Base-by-base conservation (phyloP, 2,113 vertebrate genomes). In the Opisthocomus hoazin region DNA sequence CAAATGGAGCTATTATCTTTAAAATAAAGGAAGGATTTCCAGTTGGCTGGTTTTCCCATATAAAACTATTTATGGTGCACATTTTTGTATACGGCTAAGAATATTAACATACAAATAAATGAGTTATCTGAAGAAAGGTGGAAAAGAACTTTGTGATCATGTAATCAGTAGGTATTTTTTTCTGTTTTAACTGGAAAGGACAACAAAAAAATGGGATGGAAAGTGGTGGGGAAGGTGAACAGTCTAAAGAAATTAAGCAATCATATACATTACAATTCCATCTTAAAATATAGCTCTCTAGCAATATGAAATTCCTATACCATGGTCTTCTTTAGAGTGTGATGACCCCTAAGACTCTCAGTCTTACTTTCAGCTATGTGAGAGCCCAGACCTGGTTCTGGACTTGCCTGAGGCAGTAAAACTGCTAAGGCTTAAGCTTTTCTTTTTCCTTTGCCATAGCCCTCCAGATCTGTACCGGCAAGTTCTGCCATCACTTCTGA, bases 1-100 rank as follows among this genome's bases (percentile, higher is more conserved):
- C 87, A 84, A 95, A 94, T 79, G 53, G 32, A 96, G 64, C 48
- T 57, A 95, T 97, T 97, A 97, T 96, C 94, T 97, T 96, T 93
- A 80, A 93, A 97, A 97, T 97, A 95, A 97, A 97, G 95, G 91
- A 97, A 98, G 93, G 84, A 96, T 97, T 98, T 98, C 95, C 95
- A 97, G 89, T 97, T 96, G 93, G 96, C 86, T 97, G 90, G 29
- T 94, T 97, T 96, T 97, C 85, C 75, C 69, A 88, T 90, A 94
- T 91, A 92, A 97, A 96, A 97, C 90, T 71, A 91, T 96, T 94
- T 91, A 93, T 90, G 77, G 78, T 84, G 83, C 68, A 71, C 73
- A 93, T 97, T 97, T 86, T 96, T 95, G 18, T 92, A 83, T 84
- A 64, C 1, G 26, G 79, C 86, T 89, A 94, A 82, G 51, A 85